These are phyloP conservation scores for Caretta caretta DNA, from an alignment of 2,113 vertebrate species.

Conservation along the genomic window DNA sequence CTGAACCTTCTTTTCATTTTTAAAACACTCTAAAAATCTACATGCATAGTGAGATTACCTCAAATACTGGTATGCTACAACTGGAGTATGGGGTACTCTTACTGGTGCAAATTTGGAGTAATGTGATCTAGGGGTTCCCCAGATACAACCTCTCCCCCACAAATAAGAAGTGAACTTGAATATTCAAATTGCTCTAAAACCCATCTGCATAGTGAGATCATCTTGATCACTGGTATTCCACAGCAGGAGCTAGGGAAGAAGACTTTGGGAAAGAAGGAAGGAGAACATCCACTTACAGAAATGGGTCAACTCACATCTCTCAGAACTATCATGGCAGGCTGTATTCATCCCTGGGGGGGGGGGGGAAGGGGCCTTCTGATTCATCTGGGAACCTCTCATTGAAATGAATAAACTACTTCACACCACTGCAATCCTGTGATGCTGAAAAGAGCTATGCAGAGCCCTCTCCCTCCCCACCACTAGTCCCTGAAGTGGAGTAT, in stretches of 20 bases:
- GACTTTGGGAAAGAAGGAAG: neutral
- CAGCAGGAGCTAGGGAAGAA: neutral
- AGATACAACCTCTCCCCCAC: neutral
- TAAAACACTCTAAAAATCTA: neutral
- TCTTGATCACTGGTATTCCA: neutral
- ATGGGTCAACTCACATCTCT: neutral
- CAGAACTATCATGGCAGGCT: neutral
- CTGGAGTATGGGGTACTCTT: neutral
- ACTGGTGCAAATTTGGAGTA: neutral
- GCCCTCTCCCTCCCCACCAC: neutral
- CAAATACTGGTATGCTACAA: neutral
- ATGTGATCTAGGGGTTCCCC: neutral
- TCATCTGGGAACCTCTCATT: neutral
- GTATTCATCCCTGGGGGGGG: neutral
- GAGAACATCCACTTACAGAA: neutral
- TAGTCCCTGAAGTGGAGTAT: neutral
- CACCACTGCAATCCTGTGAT: neutral
- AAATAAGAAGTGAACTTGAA: neutral
- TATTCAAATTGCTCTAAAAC: neutral
- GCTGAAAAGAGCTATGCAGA: neutral
- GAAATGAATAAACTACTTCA: neutral
- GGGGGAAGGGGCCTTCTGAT: too few species aligned
- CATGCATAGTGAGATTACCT: neutral
- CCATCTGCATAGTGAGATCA: neutral
- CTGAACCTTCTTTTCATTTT: neutral